These are phyloP conservation scores for Acipenser transmontanus DNA, from an alignment of 2,797 vertebrate genomes.

Conservation along the genomic window DNA sequence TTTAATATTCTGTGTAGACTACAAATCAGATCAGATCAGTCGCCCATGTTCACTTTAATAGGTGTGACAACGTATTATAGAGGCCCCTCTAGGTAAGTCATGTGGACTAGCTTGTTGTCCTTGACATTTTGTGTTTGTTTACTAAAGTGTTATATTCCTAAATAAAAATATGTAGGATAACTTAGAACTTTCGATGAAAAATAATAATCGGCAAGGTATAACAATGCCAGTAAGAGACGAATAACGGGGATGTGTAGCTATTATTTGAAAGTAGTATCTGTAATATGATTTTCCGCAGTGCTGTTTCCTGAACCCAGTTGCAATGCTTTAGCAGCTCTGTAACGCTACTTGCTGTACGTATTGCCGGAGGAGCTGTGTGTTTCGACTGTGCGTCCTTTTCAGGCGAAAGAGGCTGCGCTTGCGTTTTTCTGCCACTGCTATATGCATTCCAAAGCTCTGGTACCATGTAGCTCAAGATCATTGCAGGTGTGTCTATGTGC, in stretches of 20 bases:
- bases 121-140: no score
- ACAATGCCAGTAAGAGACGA: no score
- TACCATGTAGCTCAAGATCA: conserved; percentile 10
- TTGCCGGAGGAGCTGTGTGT: conserved; percentile 8
- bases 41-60: no score
- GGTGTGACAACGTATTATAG: no score
- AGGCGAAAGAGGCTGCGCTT: conserved; percentile 9
- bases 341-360: conserved; percentile 23
- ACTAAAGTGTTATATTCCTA: no score
- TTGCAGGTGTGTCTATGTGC: conserved; percentile 16
- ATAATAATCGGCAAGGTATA: background rate
- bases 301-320: conserved; percentile 18
- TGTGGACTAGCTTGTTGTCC: no score
- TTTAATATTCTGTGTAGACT: no score
- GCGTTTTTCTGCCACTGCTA: conserved; percentile 2
- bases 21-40: no score
- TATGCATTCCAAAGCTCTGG: conserved; percentile 1
- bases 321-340: conserved; percentile 26
- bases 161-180: no score
- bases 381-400: conserved; percentile 10
- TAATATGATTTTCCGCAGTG: conserved; percentile 23
- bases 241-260: no score
- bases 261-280: background rate
- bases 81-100: no score
- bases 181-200: no score